Evolutionary conservation across 37 sponge, comb jelly and placozoan species (phyloP).

Genomic region (Hexactinellida sp.): DNA sequence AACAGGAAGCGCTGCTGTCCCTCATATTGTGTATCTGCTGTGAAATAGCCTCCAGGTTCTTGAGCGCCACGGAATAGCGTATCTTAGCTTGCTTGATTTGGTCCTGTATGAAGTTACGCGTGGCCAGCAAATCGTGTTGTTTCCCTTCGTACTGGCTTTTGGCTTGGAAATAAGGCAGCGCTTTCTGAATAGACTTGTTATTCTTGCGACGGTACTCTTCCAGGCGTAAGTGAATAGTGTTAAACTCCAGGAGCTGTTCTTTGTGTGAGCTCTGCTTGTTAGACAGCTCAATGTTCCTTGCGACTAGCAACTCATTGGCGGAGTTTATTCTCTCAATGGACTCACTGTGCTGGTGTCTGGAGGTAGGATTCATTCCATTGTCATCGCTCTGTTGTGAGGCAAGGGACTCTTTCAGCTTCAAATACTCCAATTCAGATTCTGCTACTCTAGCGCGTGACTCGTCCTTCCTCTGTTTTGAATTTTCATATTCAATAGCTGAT

Average conservation of each 20-base stretch:
- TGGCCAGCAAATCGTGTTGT: neutral
- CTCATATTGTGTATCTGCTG: neutral
- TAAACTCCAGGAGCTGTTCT: neutral
- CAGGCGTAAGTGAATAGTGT: neutral
- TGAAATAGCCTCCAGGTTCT: neutral
- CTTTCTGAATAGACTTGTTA: neutral
- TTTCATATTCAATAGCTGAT: constrained; percentile 7
- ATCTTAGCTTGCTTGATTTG: neutral
- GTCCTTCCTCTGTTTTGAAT: neutral
- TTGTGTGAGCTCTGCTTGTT: neutral
- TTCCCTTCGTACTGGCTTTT: constrained; percentile 4
- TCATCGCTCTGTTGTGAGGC: neutral
- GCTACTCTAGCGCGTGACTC: neutral
- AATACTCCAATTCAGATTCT: neutral
- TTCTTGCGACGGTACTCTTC: constrained; percentile 1
- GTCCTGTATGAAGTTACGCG: neutral
- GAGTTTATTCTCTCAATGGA: neutral
- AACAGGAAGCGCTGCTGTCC: neutral
- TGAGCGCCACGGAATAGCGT: neutral
- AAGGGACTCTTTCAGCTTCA: neutral
- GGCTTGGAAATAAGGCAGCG: constrained; percentile 8
- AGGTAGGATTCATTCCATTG: neutral
- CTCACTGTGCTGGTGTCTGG: neutral
- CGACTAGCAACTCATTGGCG: neutral
- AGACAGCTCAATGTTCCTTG: neutral